These are phyloP conservation scores for Thripadectes ignobilis DNA, from an alignment of 2,797 vertebrate genomes.

Conservation along the genomic window DNA sequence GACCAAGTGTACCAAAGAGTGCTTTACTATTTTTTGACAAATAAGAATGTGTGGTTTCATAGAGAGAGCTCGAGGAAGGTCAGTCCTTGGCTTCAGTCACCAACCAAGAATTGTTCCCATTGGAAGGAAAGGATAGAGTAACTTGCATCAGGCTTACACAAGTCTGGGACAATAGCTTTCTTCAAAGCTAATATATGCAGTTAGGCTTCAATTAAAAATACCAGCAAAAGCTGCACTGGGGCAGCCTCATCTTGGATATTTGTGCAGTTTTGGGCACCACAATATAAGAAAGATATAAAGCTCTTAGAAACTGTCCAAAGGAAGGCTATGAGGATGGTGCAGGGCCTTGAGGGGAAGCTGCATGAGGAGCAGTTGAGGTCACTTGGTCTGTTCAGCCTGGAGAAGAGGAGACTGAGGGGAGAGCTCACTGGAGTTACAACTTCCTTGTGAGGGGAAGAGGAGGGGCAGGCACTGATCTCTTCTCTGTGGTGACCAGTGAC, in stretches of 20 bases:
- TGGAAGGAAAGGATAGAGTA: neutral
- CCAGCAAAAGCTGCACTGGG: neutral
- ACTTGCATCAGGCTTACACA: neutral
- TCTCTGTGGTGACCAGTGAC: neutral
- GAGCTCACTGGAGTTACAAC: neutral
- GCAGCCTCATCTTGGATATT: neutral
- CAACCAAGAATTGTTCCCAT: neutral
- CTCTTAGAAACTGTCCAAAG: neutral
- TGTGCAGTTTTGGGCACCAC: neutral
- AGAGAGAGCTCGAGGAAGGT: neutral
- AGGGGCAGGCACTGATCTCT: neutral
- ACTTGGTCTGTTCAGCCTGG: neutral
- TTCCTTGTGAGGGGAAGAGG: neutral
- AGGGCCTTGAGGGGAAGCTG: neutral
- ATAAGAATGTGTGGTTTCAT: neutral
- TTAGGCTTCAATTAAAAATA: neutral
- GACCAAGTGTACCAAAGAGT: neutral
- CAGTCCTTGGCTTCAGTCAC: neutral
- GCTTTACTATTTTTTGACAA: neutral
- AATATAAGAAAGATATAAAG: neutral
- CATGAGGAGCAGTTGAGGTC: neutral
- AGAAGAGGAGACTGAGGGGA: neutral
- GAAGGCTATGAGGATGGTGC: neutral
- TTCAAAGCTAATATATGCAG: neutral
- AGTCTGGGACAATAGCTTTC: neutral